Base-by-base conservation (phyloP, 2,113 vertebrate species). In the Ageneiosus marmoratus region DNA sequence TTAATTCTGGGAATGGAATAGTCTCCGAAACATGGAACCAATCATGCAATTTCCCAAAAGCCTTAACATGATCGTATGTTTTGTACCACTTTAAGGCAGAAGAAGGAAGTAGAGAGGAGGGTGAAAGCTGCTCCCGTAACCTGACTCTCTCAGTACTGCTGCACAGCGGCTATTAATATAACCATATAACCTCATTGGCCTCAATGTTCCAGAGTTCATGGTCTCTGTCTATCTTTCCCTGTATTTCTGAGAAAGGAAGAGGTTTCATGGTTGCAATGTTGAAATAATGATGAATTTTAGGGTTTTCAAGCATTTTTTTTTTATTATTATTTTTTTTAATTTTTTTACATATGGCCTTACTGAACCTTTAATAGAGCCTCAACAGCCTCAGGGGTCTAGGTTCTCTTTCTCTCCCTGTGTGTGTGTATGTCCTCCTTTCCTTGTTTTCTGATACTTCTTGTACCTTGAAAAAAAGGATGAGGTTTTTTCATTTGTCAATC, bases 51-150 rank as follows among this genome's bases (percentile, higher is more conserved):
- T 29, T 29, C 20, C 11, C 74, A 55, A 13, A 20, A 34, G 29
- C 51, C 18, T 53, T 55, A 37, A 55, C 50, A n/a, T 16, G n/a
- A 76, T 24, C 37, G 53, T 58, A 58, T 56, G 53, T 77, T 77
- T 76, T 76, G 1, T 58, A 58, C 12, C 37, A n/a, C 76, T 78
- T 77, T 77, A 79, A 79, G 86, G 88, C 34, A 77, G 34, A 89
- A 86, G 84, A 84, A 86, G 74, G 88, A 85, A 29, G 72, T 60
- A 80, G 82, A 79, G 44, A 51, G 56, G 41, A 82, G 86, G 88
- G 87, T 82, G 63, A 88, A 83, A 87, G 87, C 87, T 89, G 81
- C 58, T 73, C 80, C 83, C 88, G 91, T 90, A 92, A 92, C 87
- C 88, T 0, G 84, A 89, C 87, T 87, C 88, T 85, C 85, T 70